These are phyloP conservation scores for Clostera curtula DNA, from an alignment of 2,888 invertebrate genomes.

Conservation along the genomic window DNA sequence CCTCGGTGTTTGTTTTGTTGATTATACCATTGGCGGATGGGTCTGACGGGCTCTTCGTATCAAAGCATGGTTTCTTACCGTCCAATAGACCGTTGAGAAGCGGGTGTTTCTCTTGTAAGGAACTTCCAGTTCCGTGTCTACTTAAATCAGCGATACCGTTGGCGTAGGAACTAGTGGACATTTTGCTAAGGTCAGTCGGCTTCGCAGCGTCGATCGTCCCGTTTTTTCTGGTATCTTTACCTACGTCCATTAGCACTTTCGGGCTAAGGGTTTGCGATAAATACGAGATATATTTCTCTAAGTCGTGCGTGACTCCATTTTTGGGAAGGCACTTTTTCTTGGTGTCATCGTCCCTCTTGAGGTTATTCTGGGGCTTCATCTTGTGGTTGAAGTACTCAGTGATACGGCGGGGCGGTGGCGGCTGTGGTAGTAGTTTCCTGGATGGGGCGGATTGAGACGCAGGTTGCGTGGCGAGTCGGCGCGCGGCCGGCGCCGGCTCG, in stretches of 20 bases:
- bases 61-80: conserved; percentile 38
- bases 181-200: conserved; percentile 40
- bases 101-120: conserved; percentile 36
- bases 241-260: conserved; percentile 61
- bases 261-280: conserved; percentile 66
- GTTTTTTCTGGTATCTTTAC: conserved; percentile 44
- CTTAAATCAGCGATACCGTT: conserved; percentile 45
- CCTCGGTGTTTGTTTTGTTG: conserved; percentile 28
- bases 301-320: conserved; percentile 62
- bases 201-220: conserved; percentile 31
- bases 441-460: too few species aligned
- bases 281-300: conserved; percentile 68
- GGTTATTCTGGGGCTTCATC: conserved; percentile 79
- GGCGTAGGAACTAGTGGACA: conserved; percentile 24
- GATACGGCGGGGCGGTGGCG: conserved; percentile 82
- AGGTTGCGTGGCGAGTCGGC: conserved; percentile 48
- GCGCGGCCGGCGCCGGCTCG: conserved; percentile 65
- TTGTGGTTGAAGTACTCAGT: conserved; percentile 90
- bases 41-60: conserved; percentile 36
- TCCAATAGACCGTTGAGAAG: conserved; percentile 46
- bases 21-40: conserved; percentile 54
- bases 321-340: conserved; percentile 64
- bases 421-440: too few species aligned
- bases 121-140: conserved; percentile 40
- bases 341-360: conserved; percentile 66